Evolutionary conservation across 2,888 invertebrate genomes (phyloP).

Genomic region (Scrobipalpa costella): DNA sequence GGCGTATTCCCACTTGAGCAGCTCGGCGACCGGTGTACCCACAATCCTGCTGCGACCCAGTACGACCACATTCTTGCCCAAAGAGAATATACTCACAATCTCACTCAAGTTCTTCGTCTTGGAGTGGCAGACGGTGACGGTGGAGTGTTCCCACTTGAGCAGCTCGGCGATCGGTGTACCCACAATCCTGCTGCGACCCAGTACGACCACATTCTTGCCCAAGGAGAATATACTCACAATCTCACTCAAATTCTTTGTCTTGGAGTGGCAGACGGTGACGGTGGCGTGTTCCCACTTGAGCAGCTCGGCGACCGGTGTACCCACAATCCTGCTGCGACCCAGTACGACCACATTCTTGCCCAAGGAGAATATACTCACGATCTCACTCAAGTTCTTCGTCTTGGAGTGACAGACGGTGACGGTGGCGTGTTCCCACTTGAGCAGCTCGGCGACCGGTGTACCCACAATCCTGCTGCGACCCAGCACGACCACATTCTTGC

Average conservation of each 20-base stretch:
- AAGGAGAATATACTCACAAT: constrained; percentile 77
- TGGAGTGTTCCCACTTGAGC: constrained; percentile 96
- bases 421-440: constrained; percentile 98
- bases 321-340: constrained; percentile 98
- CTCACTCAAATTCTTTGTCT: constrained; percentile 90
- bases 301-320: constrained; percentile 96
- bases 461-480: constrained; percentile 99
- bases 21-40: constrained; percentile 96
- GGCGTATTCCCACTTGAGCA: constrained; percentile 96
- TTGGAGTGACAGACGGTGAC: constrained; percentile 98
- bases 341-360: constrained; percentile 92
- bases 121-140: constrained; percentile 98
- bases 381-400: constrained; percentile 89
- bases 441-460: constrained; percentile 94
- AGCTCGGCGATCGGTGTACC: constrained; percentile 97
- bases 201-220: constrained; percentile 91
- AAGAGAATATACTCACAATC: too few species aligned
- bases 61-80: too few species aligned
- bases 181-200: constrained; percentile 98
- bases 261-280: constrained; percentile 98
- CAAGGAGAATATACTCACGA: constrained; percentile 75
- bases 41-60: constrained; percentile 98
- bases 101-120: constrained; percentile 91
- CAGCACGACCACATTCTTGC: constrained; percentile 94
- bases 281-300: constrained; percentile 98